A percentile compares a stretch with the other conserved stretches of the same genome.
phyloP scores from a whole-genome alignment of 2,113 vertebrate genomes.

The Pollimyrus isidori region DNA sequence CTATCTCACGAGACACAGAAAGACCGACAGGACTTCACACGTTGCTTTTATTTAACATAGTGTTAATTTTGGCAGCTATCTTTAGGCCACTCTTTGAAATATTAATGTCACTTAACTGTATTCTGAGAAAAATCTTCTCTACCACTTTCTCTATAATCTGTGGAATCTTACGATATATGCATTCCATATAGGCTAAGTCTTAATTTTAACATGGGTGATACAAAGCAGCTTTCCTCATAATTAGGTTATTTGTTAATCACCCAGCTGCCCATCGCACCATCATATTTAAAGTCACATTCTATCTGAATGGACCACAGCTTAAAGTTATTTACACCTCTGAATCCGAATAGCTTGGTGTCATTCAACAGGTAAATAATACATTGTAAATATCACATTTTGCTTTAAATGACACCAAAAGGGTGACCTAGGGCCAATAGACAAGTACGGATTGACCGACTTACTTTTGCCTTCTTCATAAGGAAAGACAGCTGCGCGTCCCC shows the following conservation, averaged over 20 bases:
- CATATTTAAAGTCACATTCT: neutral
- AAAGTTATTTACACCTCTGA: neutral
- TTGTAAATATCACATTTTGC: neutral
- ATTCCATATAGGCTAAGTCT: neutral
- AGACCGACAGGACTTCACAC: neutral
- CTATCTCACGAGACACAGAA: neutral
- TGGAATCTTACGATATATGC: neutral
- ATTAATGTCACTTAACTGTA: neutral
- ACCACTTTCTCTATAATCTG: neutral
- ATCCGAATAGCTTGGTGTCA: neutral
- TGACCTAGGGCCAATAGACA: neutral
- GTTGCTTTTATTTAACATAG: neutral
- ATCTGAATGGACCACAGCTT: neutral
- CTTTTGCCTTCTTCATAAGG: slow-evolving; percentile 35
- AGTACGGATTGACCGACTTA: slow-evolving; percentile 9
- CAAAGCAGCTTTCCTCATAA: neutral
- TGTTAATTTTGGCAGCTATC: neutral
- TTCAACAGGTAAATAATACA: neutral
- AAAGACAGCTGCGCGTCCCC: slow-evolving; percentile 18
- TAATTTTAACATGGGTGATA: neutral
- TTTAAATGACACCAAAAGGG: neutral
- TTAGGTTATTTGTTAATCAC: neutral
- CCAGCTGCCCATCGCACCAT: neutral
- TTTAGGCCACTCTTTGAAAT: neutral
- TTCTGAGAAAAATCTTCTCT: neutral